Evolutionary conservation across 2,888 invertebrate genomes (phyloP).

Genomic region (Chromoteleia sp.): DNA sequence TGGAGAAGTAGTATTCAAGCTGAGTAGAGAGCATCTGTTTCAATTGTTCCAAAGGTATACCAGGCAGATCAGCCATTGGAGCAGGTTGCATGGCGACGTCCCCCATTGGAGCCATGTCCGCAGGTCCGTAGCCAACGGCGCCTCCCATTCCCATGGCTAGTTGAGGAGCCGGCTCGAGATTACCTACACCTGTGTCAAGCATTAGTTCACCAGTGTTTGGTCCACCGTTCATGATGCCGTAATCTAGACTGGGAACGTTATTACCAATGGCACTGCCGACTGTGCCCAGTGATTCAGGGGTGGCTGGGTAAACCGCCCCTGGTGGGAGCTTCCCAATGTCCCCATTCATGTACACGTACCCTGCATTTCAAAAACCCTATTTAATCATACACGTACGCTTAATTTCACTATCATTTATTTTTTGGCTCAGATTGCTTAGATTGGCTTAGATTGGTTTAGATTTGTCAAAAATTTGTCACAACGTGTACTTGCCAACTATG

Average conservation of each 20-base stretch:
- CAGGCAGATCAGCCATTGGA: constrained; percentile 85
- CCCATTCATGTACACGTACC: constrained; percentile 93
- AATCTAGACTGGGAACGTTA: constrained; percentile 82
- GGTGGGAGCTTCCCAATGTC: constrained; percentile 91
- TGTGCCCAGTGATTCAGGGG: constrained; percentile 88
- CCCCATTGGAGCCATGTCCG: constrained; percentile 82
- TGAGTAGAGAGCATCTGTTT: constrained; percentile 92
- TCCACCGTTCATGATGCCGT: constrained; percentile 84
- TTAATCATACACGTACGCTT: constrained; percentile 10
- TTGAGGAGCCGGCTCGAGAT: constrained; percentile 80
- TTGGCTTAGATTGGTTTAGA: too few relatives aligned
- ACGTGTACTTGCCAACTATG: constrained; percentile 4
- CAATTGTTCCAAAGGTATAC: constrained; percentile 90
- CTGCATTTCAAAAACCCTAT: constrained; percentile 83
- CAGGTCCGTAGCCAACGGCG: constrained; percentile 81
- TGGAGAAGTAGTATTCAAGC: constrained; percentile 95
- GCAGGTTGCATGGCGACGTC: constrained; percentile 85
- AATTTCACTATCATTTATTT: constrained; percentile 9
- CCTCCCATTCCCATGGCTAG: constrained; percentile 83
- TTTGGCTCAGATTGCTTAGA: too few relatives aligned
- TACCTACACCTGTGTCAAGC: constrained; percentile 81
- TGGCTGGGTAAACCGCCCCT: constrained; percentile 89
- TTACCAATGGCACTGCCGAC: constrained; percentile 80
- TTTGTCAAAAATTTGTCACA: too few relatives aligned
- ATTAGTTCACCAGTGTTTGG: constrained; percentile 81